A percentile compares a stretch with the other conserved stretches of the same genome.
These are phyloP conservation scores for Carduelis carduelis DNA, from an alignment of 2,797 vertebrate genomes.

Conservation along the genomic window DNA sequence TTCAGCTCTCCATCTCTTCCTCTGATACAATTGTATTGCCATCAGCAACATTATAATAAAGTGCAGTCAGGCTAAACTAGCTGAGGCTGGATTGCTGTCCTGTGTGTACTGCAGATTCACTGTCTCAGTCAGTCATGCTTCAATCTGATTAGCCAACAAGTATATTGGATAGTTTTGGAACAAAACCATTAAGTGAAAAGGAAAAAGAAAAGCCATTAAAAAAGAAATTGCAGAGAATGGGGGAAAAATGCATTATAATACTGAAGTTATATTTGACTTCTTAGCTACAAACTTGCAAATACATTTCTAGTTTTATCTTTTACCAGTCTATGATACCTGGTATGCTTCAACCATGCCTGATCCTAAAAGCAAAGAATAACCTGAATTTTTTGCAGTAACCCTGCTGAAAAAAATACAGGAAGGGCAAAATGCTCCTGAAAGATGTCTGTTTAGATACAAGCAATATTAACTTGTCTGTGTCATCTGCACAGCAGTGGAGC, in stretches of 20 bases:
- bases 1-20: conserved; percentile 43
- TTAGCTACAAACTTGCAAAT: background rate
- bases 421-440: background rate
- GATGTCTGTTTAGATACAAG: background rate
- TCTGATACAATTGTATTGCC: conserved; percentile 51
- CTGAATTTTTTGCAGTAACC: background rate
- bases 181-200: conserved; percentile 5
- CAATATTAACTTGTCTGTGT: background rate
- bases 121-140: conserved; percentile 3
- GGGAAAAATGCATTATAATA: background rate
- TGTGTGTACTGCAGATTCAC: conserved; percentile 16
- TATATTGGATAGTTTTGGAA: conserved; percentile 14
- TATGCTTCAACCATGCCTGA: background rate
- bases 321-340: background rate
- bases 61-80: conserved; percentile 22
- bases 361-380: fast-evolving
- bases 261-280: background rate
- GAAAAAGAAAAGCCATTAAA: background rate
- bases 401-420: background rate
- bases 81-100: conserved; percentile 41
- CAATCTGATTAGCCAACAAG: conserved; percentile 7
- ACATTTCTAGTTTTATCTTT: background rate
- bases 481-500: background rate
- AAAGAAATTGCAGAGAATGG: background rate
- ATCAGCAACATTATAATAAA: conserved; percentile 62